Percentiles rank a stretch among this genome's conserved stretches.
phyloP scores from a whole-genome alignment of 2,888 invertebrate species.

The Cotesia congregata region DNA sequence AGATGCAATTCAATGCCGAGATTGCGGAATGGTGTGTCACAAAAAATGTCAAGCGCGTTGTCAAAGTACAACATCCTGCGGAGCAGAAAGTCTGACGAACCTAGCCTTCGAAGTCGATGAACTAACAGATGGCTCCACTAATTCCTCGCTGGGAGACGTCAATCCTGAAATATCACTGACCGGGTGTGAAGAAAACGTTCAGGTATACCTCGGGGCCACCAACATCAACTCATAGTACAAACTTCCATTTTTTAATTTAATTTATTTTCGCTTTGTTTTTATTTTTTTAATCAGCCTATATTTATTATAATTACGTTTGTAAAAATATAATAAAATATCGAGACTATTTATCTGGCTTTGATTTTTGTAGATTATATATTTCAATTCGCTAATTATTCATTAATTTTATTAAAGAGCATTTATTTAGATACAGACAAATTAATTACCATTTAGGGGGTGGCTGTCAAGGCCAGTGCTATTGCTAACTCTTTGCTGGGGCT shows the following conservation, averaged over 20 bases:
- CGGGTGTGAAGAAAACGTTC: conserved; percentile 67
- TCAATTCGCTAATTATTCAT: neutral
- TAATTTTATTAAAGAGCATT: conserved; percentile 4
- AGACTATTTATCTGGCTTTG: conserved; percentile 6
- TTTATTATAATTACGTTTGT: conserved; percentile 7
- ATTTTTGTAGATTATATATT: neutral
- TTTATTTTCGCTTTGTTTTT: neutral
- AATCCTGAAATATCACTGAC: conserved; percentile 68
- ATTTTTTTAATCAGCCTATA: neutral
- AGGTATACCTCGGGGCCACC: conserved; percentile 58
- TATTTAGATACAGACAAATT: conserved; percentile 51
- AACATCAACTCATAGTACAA: conserved; percentile 59
- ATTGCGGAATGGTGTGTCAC: conserved; percentile 93
- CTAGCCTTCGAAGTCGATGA: conserved; percentile 66
- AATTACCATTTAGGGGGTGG: conserved; percentile 68
- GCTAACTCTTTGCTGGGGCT: conserved; percentile 72
- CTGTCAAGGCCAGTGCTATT: conserved; percentile 69
- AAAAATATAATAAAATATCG: neutral
- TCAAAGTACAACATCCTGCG: conserved; percentile 79
- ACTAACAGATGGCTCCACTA: conserved; percentile 54
- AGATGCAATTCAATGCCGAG: conserved; percentile 92
- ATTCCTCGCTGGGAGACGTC: conserved; percentile 53
- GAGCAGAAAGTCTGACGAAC: conserved; percentile 65
- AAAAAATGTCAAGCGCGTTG: conserved; percentile 95
- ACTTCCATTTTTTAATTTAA: conserved; percentile 52